Evolutionary conservation across 2,113 vertebrate genomes (phyloP).

Genomic region (Ahaetulla prasina): DNA sequence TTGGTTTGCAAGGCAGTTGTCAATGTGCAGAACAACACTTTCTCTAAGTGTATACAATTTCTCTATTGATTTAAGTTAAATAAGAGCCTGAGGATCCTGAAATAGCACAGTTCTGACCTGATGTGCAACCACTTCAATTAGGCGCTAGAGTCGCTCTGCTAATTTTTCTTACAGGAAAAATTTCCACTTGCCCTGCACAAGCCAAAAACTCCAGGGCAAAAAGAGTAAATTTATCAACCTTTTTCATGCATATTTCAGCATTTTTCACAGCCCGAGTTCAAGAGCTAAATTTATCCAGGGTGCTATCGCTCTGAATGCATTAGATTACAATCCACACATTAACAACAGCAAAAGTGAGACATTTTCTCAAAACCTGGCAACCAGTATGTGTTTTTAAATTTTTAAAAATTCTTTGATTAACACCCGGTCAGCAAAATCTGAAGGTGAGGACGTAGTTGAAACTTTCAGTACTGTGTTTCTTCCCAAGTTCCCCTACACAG

Average conservation of each 20-base stretch:
- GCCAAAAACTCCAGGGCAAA: not conserved
- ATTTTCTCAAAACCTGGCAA: not conserved
- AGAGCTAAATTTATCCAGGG: slow-evolving; percentile 21
- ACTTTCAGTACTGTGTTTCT: not conserved
- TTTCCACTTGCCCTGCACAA: not conserved
- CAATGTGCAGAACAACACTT: not conserved
- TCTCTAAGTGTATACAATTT: not conserved
- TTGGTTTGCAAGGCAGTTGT: not conserved
- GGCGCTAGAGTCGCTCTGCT: not conserved
- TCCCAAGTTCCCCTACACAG: not conserved
- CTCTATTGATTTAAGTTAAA: not conserved
- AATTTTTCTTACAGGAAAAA: not conserved
- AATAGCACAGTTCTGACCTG: not conserved
- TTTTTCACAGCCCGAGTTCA: not conserved
- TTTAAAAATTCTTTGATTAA: slow-evolving; percentile 4
- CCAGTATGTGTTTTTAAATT: slow-evolving; percentile 3
- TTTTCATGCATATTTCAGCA: not conserved
- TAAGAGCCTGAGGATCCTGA: not conserved
- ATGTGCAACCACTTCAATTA: not conserved
- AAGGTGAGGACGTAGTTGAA: not conserved
- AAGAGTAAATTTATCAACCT: not conserved
- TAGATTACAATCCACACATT: not conserved
- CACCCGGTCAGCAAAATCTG: not conserved
- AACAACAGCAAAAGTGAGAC: slow-evolving; percentile 29
- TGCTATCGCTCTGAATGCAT: slow-evolving; percentile 30